phyloP scores from a whole-genome alignment of 2,888 invertebrate genomes.

The Lasioglossum oenotherae region DNA sequence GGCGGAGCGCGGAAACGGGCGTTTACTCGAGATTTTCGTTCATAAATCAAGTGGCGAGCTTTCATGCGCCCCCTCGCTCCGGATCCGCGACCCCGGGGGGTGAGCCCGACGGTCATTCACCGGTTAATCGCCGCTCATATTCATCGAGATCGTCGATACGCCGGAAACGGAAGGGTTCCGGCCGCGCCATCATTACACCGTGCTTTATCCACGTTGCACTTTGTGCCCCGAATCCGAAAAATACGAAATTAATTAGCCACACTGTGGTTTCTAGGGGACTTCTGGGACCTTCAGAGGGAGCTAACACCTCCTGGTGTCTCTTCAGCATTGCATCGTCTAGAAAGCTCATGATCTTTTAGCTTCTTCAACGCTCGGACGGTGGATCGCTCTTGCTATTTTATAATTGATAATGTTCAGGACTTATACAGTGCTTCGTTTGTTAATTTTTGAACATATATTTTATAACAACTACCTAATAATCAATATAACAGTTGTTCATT shows the following conservation, averaged over 20 bases:
- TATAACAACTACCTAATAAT: no score
- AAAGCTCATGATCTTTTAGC: background rate
- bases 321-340: background rate
- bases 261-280: background rate
- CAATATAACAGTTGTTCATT: no score
- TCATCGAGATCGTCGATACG: conserved; percentile 26
- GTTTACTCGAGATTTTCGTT: conserved; percentile 76
- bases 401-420: no score
- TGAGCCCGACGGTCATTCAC: conserved; percentile 28
- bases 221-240: background rate
- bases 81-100: conserved; percentile 41
- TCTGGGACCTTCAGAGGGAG: background rate
- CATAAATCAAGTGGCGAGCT: conserved; percentile 71
- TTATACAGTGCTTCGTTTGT: no score
- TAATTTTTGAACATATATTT: no score
- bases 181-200: conserved; percentile 2
- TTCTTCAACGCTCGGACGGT: no score
- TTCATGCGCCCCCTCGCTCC: conserved; percentile 32
- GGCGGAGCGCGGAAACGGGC: conserved; percentile 75
- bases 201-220: background rate
- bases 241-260: background rate
- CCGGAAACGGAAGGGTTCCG: conserved; percentile 60
- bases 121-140: conserved; percentile 47
- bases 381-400: no score
- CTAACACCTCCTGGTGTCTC: background rate